These are phyloP conservation scores for Montipora cactus DNA, from an alignment of 64 coral and sea anemone species.

Conservation along the genomic window DNA sequence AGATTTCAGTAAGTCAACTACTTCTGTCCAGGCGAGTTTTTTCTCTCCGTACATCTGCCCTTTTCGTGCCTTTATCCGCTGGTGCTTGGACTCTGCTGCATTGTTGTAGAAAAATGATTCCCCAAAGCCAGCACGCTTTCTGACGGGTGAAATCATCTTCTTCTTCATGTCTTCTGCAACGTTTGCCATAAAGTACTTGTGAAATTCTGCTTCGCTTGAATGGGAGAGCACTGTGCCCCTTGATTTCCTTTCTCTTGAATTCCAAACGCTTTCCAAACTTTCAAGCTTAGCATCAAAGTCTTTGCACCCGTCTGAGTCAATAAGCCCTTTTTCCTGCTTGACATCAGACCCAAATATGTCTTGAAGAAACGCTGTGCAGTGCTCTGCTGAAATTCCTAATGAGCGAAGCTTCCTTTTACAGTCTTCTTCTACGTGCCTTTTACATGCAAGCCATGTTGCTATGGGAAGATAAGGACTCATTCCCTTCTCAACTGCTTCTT, in stretches of 20 bases:
- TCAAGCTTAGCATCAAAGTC: conserved; percentile 64
- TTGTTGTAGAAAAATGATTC: conserved; percentile 27
- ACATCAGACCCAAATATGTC: conserved; percentile 67
- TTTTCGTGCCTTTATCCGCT: conserved; percentile 6
- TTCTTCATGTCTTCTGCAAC: conserved; percentile 11
- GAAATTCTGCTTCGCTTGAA: conserved; percentile 7
- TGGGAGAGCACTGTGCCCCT: conserved; percentile 16
- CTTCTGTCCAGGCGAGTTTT: conserved; percentile 9
- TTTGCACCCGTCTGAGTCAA: conserved; percentile 24
- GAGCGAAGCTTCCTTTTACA: conserved; percentile 44
- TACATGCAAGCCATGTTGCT: conserved; percentile 46
- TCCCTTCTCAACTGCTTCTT: background rate
- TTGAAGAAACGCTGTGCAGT: conserved; percentile 8
- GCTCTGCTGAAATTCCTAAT: conserved; percentile 1
- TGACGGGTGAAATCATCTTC: conserved; percentile 17
- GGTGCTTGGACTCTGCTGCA: conserved; percentile 4
- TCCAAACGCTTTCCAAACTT: conserved; percentile 39
- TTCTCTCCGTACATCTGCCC: background rate
- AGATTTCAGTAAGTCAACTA: background rate
- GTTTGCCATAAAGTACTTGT: conserved; percentile 7
- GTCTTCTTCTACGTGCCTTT: conserved; percentile 72
- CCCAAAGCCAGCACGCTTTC: background rate
- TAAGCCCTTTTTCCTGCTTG: conserved; percentile 56
- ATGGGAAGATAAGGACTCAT: conserved; percentile 18
- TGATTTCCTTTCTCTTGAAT: background rate